Conservation (phyloP, 2,113 vertebrate species). For the Chlamydotis undulata region DNA sequence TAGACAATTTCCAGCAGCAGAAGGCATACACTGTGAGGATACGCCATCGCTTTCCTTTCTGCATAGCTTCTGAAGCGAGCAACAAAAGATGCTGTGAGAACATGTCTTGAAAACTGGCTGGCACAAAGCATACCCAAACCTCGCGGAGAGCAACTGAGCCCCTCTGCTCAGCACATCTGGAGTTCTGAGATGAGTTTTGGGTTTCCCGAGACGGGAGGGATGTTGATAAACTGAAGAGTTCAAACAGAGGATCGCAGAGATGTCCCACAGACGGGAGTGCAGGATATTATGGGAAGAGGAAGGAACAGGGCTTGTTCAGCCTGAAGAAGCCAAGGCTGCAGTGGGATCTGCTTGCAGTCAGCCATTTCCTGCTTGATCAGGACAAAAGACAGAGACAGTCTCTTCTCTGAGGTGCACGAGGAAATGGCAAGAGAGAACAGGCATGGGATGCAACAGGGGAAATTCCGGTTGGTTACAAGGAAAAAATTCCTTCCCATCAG, state of each 20-base stretch:
- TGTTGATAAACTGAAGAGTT: not conserved
- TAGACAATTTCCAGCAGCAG: not conserved
- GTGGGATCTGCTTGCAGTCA: not conserved
- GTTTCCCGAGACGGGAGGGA: not conserved
- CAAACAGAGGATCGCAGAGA: not conserved
- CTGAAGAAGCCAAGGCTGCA: not conserved
- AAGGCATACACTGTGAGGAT: not conserved
- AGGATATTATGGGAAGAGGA: not conserved
- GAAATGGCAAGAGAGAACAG: not conserved
- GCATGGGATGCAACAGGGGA: not conserved
- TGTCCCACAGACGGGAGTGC: rapidly evolving
- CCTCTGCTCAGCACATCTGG: not conserved
- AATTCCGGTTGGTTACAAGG: not conserved
- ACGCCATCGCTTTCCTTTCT: not conserved
- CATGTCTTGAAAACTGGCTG: rapidly evolving
- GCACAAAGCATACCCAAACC: not conserved
- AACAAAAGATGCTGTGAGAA: not conserved
- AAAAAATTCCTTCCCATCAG: not conserved
- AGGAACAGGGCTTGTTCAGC: not conserved
- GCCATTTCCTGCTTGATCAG: not conserved
- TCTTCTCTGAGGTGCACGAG: not conserved
- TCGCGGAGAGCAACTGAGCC: rapidly evolving
- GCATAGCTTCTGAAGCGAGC: not conserved
- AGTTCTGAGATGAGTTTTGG: not conserved
- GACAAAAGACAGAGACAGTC: not conserved